These are phyloP conservation scores for Clamator glandarius DNA, from an alignment of 2,797 vertebrate species.

Conservation along the genomic window DNA sequence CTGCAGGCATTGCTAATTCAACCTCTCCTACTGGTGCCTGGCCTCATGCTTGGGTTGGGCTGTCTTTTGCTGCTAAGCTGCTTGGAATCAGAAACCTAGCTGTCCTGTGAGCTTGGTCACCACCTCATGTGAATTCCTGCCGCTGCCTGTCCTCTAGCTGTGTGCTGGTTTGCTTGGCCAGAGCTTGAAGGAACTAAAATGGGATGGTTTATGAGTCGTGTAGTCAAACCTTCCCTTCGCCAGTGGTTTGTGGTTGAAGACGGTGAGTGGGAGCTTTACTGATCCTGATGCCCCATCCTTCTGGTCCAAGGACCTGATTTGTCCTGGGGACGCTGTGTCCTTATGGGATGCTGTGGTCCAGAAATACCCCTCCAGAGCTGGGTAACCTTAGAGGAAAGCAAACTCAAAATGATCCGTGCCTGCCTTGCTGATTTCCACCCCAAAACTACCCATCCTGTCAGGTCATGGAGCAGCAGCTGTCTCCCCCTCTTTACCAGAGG, in stretches of 20 bases:
- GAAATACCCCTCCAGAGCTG: neutral
- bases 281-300: accelerated
- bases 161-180: accelerated
- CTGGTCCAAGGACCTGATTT: accelerated
- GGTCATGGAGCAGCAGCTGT: accelerated
- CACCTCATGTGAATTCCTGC: neutral
- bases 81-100: neutral
- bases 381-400: neutral
- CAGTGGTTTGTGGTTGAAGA: neutral
- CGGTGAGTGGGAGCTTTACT: neutral
- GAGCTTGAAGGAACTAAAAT: neutral
- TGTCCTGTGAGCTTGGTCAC: neutral
- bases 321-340: no score
- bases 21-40: accelerated
- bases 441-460: accelerated
- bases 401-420: neutral
- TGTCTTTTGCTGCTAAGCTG: neutral
- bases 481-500: neutral
- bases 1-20: neutral
- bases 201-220: neutral
- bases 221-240: neutral
- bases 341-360: neutral
- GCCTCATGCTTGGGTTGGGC: neutral
- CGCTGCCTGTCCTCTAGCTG: neutral
- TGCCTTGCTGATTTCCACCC: neutral